phyloP scores from a whole-genome alignment of 2,888 invertebrate genomes.

The Drosophila glabriapex region DNA sequence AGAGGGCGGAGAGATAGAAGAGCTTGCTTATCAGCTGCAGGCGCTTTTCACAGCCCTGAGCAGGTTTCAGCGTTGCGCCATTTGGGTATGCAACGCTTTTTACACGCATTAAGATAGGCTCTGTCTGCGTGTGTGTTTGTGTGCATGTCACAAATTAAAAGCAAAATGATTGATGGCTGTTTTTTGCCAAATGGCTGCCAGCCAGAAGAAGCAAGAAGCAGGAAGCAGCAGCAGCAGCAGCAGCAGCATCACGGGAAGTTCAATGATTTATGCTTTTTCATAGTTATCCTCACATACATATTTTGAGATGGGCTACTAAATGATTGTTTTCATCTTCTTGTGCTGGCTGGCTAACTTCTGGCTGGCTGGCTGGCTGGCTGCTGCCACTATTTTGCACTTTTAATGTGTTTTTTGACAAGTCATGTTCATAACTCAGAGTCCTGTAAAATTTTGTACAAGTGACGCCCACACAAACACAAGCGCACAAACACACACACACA shows the following conservation, averaged over 20 bases:
- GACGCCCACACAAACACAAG: slow-evolving; percentile 34
- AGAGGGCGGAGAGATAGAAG: background rate
- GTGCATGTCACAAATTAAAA: slow-evolving; percentile 74
- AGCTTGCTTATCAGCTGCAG: slow-evolving; percentile 60
- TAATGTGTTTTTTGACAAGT: slow-evolving; percentile 79
- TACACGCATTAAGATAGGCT: slow-evolving; percentile 28
- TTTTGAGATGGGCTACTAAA: slow-evolving; percentile 63
- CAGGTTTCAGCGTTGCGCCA: slow-evolving; percentile 55
- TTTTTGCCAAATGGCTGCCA: slow-evolving; percentile 42
- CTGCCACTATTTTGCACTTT: slow-evolving; percentile 70
- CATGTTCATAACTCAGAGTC: slow-evolving; percentile 81
- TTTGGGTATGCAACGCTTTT: slow-evolving; percentile 57
- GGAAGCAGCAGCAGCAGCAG: slow-evolving; percentile 5
- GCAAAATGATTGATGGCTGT: slow-evolving; percentile 75
- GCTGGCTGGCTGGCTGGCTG: slow-evolving; percentile 10
- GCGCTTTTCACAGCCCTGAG: slow-evolving; percentile 52
- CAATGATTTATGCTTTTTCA: slow-evolving; percentile 75
- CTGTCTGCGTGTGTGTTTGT: slow-evolving; percentile 11
- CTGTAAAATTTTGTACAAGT: slow-evolving; percentile 67
- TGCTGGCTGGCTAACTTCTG: slow-evolving; percentile 10
- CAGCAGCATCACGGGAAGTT: slow-evolving; percentile 47
- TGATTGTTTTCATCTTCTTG: slow-evolving; percentile 68
- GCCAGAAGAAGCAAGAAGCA: slow-evolving; percentile 12
- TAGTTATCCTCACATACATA: slow-evolving; percentile 36
- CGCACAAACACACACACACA: slow-evolving; percentile 10